Base-by-base conservation (phyloP, 2,797 vertebrate genomes). In the Salmo trutta region DNA sequence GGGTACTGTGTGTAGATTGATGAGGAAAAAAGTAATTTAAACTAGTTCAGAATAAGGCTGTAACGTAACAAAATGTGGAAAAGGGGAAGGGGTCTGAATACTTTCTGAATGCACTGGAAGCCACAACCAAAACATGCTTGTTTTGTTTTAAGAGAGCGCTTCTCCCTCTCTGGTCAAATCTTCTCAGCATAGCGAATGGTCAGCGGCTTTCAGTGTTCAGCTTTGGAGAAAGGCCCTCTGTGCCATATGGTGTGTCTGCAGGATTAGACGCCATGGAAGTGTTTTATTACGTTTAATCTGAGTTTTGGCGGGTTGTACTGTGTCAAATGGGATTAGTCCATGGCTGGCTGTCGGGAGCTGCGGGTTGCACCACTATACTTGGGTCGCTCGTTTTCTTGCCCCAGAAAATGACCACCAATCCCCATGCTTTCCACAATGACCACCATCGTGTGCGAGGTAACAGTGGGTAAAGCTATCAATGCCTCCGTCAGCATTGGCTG, bases 281-380 rank as follows among this genome's bases (percentile, higher is more conserved):
- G 53, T 76, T 74, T 74, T 41, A 76, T 71, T 79, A 70, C 33
- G 36, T 67, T 67, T 54, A 53, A 52, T 15, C 53, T 17, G 54
- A 19, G 3, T 24, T 51, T 19, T 33, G 59, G 27, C 29, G 1
- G 33, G 33, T 33, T 41, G 10, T 3, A 27, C 12, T 21, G 56
- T 2, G 8, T 47, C 51, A 1, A 36, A 71, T 3, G 17, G 53
- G 41, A 72, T 52, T 14, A 66, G 69, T 24, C 16, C 6, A 19
- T 17, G 19, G 19, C n/a, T 71, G 21, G 69, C 69, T 10, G 70
- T 56, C 17, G 3, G n/a, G 52, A 16, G 65, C 65, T 5, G 29
- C 10, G 33, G 41, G 67, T 76, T 47, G 51, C 62, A 24, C 47
- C 16, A 15, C 62, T 15, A 33, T 15, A 21, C 17, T 21, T 65